phyloP scores from a whole-genome alignment of 53 echinoderm and acorn worm genomes.

The Henricia sp. region DNA sequence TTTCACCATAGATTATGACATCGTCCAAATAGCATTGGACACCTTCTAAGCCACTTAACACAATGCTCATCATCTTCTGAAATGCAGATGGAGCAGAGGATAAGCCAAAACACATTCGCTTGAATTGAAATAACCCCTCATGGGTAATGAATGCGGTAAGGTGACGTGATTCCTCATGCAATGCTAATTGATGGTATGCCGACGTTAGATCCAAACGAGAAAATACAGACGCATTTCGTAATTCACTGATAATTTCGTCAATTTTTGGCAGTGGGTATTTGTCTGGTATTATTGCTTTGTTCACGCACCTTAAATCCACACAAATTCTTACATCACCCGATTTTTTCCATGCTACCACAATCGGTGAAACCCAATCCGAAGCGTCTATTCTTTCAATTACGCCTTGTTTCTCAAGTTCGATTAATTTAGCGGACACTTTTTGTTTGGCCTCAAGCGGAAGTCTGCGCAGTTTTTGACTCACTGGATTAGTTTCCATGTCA shows the following conservation, averaged over 20 bases:
- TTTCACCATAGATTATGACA: conserved; percentile 65
- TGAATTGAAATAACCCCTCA: conserved; percentile 64
- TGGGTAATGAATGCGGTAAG: conserved; percentile 78
- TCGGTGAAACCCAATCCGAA: conserved; percentile 69
- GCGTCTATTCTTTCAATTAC: conserved; percentile 67
- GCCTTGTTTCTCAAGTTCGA: conserved; percentile 67
- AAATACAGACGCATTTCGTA: conserved; percentile 41
- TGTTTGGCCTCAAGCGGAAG: conserved; percentile 54
- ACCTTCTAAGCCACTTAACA: conserved; percentile 53
- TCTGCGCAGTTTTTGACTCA: conserved; percentile 24
- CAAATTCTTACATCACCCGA: conserved; percentile 69
- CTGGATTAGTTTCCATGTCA: conserved; percentile 25
- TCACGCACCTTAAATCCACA: conserved; percentile 66
- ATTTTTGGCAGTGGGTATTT: conserved; percentile 71
- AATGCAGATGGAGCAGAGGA: conserved; percentile 76
- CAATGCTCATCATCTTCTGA: conserved; percentile 69
- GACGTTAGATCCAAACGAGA: conserved; percentile 70
- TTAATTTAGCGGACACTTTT: conserved; percentile 64
- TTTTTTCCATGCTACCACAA: conserved; percentile 57
- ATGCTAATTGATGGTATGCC: conserved; percentile 67
- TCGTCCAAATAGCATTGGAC: conserved; percentile 72
- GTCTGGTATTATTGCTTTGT: conserved; percentile 68
- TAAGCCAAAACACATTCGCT: conserved; percentile 70
- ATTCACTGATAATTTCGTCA: conserved; percentile 63
- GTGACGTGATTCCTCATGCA: conserved; percentile 62